These are phyloP conservation scores for Apostichopus leukothele DNA, from an alignment of 53 echinoderm and acorn worm species.

Conservation along the genomic window DNA sequence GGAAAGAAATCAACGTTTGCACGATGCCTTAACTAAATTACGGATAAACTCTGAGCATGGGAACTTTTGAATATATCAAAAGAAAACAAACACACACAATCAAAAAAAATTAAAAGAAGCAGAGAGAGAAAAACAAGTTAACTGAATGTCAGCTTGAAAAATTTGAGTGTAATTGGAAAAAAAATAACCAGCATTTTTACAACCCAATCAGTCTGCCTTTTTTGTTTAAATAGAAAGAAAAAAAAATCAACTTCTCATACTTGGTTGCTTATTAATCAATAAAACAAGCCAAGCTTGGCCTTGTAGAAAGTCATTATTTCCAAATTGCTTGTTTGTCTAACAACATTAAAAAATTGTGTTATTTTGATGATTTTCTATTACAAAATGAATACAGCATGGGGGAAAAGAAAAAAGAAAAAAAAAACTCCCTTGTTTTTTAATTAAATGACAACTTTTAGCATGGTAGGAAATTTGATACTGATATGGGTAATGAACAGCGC, in stretches of 20 bases:
- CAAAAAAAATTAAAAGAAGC: not conserved
- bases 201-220: not conserved
- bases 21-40: no score
- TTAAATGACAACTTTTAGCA: conserved; percentile 13
- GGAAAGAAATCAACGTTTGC: no score
- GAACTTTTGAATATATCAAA: not conserved
- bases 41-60: no score
- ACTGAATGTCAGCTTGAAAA: not conserved
- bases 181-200: conserved; percentile 8
- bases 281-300: conserved; percentile 23
- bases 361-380: conserved; percentile 1
- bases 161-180: not conserved
- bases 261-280: not conserved
- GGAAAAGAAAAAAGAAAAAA: not conserved
- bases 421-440: not conserved
- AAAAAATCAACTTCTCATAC: not conserved
- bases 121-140: not conserved
- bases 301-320: conserved; percentile 35
- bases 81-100: not conserved
- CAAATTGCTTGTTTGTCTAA: conserved; percentile 23
- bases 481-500: not conserved
- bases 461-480: not conserved
- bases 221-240: not conserved
- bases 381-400: not conserved
- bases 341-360: conserved; percentile 27